These are phyloP conservation scores for Neoascia interrupta DNA, from an alignment of 2,888 invertebrate species.

Conservation along the genomic window DNA sequence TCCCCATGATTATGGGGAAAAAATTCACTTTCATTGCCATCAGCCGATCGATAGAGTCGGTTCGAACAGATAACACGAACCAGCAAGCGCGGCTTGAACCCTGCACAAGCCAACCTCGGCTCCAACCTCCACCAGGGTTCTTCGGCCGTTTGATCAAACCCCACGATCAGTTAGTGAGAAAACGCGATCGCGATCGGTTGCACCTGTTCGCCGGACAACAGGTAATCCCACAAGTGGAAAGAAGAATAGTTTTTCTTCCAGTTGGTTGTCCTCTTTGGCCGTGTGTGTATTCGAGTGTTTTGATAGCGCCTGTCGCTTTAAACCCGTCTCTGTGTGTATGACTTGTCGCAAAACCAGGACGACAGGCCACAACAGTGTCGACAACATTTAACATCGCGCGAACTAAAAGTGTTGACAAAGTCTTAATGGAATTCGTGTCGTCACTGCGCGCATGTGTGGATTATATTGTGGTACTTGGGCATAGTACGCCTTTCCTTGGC, in stretches of 20 bases:
- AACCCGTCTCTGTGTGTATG: neutral
- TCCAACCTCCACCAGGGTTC: conserved; percentile 35
- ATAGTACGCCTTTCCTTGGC: conserved; percentile 33
- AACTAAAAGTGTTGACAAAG: conserved; percentile 57
- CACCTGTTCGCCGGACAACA: conserved; percentile 74
- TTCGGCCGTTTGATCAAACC: conserved; percentile 62
- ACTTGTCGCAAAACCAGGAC: conserved; percentile 34
- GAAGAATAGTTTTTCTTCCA: no score
- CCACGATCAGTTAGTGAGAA: conserved; percentile 76
- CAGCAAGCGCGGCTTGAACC: conserved; percentile 51
- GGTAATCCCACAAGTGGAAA: conserved; percentile 17
- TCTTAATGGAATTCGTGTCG: conserved; percentile 54
- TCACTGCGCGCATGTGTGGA: conserved; percentile 29
- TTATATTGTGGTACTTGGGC: conserved; percentile 53
- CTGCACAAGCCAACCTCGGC: conserved; percentile 24
- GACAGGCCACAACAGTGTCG: conserved; percentile 7
- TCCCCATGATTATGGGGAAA: conserved; percentile 4
- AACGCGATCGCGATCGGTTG: conserved; percentile 78
- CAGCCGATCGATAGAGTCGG: conserved; percentile 57
- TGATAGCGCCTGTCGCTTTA: conserved; percentile 60
- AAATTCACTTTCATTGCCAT: conserved; percentile 66
- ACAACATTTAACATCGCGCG: conserved; percentile 26
- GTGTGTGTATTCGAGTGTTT: conserved; percentile 27
- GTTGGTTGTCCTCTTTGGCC: conserved; percentile 10
- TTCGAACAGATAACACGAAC: conserved; percentile 61